Base-by-base conservation (phyloP, 2,113 vertebrate genomes). In the Redunca redunca region DNA sequence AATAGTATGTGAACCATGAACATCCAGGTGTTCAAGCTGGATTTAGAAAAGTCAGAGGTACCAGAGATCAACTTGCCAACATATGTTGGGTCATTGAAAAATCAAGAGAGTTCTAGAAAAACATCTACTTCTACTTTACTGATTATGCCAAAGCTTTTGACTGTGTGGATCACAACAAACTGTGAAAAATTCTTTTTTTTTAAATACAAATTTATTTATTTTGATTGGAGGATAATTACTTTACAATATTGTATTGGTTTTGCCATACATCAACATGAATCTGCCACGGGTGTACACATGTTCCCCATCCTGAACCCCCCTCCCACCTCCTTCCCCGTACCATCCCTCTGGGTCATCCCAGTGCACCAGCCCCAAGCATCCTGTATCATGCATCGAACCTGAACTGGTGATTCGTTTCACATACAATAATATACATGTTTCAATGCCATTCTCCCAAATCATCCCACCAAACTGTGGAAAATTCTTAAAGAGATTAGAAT, bases 201-300 rank as follows among this genome's bases (percentile, higher is more conserved):
- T 14, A 2, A 30, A 60, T 30, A 30, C 2, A 30, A 60, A 14
- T 60, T 30, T 60, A 28, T 58, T 58, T 28, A 60, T 30, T 60
- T 60, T 30, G 5, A 60, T 60, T 60, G 12, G 58, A 30, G 26
- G 58, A 60, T 14, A 60, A 60, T 14, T 60, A 60, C 28, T 60
- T 60, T 14, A 60, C 26, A 30, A 60, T 30, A 60, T 14, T 30
- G 26, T 12, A 60, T 6, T 30, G 5, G 26, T 60, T 60, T 30
- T 60, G 58, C 12, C 58, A 60, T 14, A 30, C 58, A 60, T 14
- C 14, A 26, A 60, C 26, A 30, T 60, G 58, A 60, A 60, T 30
- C 58, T 26, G 28, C 58, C 26, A 60, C 0, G 0, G 26, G 26
- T 60, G 26, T 60, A 60, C 26, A 60, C 0, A 0, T 60, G 58